Evolutionary conservation across 2,113 vertebrate genomes (phyloP).

Genomic region (Lasiurus borealis): DNA sequence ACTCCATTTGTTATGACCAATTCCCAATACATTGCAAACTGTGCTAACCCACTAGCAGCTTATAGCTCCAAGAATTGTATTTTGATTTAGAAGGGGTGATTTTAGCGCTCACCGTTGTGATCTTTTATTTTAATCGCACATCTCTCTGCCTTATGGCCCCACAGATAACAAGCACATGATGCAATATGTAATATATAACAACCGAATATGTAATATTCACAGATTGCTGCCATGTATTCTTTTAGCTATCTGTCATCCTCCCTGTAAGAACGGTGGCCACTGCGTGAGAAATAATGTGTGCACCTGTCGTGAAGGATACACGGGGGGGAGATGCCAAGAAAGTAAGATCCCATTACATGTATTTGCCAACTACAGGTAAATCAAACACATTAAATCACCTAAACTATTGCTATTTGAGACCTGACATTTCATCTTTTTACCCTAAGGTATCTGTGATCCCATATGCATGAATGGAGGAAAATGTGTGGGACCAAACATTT

Average conservation of each 20-base stretch:
- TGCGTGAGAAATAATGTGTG: constrained; percentile 95
- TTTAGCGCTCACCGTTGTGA: constrained; percentile 43
- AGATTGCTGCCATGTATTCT: constrained; percentile 54
- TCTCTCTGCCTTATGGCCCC: constrained; percentile 49
- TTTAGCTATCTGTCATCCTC: constrained; percentile 93
- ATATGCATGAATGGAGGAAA: constrained; percentile 94
- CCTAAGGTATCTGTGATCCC: constrained; percentile 94
- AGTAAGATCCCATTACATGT: constrained; percentile 87
- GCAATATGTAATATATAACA: neutral
- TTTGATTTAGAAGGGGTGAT: constrained; percentile 58
- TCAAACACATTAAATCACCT: neutral
- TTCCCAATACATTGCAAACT: constrained; percentile 31
- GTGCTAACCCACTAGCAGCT: neutral
- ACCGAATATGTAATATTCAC: neutral
- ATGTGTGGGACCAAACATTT: constrained; percentile 92
- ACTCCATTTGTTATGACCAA: neutral
- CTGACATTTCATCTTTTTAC: constrained; percentile 49
- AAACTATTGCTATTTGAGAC: neutral
- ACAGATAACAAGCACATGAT: constrained; percentile 8
- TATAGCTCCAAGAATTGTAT: neutral
- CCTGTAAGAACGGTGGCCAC: constrained; percentile 95
- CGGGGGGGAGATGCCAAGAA: constrained; percentile 93
- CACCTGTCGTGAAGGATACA: constrained; percentile 91
- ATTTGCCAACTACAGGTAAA: neutral
- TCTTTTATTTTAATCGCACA: constrained; percentile 62